These are phyloP conservation scores for Neolamprologus fasciatus DNA, from an alignment of 2,113 vertebrate genomes.

Conservation along the genomic window DNA sequence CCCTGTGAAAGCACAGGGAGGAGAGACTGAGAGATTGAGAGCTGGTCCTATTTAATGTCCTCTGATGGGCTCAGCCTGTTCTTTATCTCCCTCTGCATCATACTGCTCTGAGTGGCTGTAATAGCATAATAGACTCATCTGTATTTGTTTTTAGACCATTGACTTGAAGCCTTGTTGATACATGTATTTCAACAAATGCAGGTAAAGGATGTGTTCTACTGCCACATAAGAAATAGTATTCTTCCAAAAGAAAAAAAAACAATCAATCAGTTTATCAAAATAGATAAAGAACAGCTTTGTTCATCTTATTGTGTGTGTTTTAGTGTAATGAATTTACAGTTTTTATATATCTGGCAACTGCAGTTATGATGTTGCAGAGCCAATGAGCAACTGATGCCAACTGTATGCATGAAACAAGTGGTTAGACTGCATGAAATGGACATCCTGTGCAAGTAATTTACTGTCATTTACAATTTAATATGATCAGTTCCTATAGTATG, in stretches of 20 bases:
- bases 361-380: constrained; percentile 20
- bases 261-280: background rate
- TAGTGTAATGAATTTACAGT: constrained; percentile 51
- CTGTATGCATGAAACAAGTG: background rate
- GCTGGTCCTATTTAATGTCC: constrained; percentile 58
- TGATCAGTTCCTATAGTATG: background rate
- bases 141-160: constrained; percentile 60
- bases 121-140: constrained; percentile 67
- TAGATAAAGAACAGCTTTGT: background rate
- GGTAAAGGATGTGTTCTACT: constrained; percentile 17
- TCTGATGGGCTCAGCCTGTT: constrained; percentile 55
- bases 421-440: background rate
- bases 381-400: background rate
- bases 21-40: background rate
- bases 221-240: background rate
- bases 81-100: constrained; percentile 55
- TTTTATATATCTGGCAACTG: constrained; percentile 50
- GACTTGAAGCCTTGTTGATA: constrained; percentile 54
- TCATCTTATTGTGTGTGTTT: constrained; percentile 9
- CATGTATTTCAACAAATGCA: constrained; percentile 39
- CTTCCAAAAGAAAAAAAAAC: background rate
- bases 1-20: constrained; percentile 25
- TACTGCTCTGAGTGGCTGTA: constrained; percentile 52
- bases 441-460: background rate
- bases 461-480: background rate